Conservation (phyloP, 2,888 invertebrate genomes). For the Hemithea aestivaria region DNA sequence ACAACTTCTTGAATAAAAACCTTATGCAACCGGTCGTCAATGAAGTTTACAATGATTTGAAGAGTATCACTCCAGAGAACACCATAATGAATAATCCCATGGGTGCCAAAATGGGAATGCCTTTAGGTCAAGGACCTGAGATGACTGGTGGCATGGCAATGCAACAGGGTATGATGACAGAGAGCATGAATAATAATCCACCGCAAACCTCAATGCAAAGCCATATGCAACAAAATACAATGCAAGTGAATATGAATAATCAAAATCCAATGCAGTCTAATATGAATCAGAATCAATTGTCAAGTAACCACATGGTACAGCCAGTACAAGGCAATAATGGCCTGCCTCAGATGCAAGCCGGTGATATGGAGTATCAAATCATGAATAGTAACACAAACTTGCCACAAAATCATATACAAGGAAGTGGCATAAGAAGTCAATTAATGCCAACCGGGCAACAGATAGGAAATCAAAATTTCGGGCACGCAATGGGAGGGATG, state of each 20-base stretch:
- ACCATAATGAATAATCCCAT: slow-evolving; percentile 54
- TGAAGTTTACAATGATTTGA: slow-evolving; percentile 66
- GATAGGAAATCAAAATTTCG: slow-evolving; percentile 16
- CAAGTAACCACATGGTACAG: neutral
- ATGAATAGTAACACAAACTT: slow-evolving; percentile 10
- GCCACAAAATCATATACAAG: slow-evolving; percentile 25
- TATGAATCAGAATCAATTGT: slow-evolving; percentile 14
- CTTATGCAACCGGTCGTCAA: slow-evolving; percentile 63
- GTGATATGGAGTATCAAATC: slow-evolving; percentile 13
- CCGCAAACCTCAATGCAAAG: neutral
- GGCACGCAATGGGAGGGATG: slow-evolving; percentile 43
- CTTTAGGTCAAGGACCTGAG: neutral
- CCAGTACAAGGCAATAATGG: too few relatives aligned
- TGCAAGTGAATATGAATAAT: slow-evolving; percentile 16
- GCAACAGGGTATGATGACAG: slow-evolving; percentile 6
- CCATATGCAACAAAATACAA: slow-evolving; percentile 2
- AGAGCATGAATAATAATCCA: neutral
- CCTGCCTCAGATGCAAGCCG: slow-evolving; percentile 1
- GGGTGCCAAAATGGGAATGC: slow-evolving; percentile 46
- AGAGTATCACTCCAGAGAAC: slow-evolving; percentile 53
- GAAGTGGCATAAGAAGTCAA: slow-evolving; percentile 18
- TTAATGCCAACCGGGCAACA: slow-evolving; percentile 11
- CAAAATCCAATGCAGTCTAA: slow-evolving; percentile 10
- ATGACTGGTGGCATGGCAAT: slow-evolving; percentile 12
- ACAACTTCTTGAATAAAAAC: slow-evolving; percentile 56